Evolutionary conservation across 2,113 vertebrate genomes (phyloP).

Genomic region (Dasypus novemcinctus): DNA sequence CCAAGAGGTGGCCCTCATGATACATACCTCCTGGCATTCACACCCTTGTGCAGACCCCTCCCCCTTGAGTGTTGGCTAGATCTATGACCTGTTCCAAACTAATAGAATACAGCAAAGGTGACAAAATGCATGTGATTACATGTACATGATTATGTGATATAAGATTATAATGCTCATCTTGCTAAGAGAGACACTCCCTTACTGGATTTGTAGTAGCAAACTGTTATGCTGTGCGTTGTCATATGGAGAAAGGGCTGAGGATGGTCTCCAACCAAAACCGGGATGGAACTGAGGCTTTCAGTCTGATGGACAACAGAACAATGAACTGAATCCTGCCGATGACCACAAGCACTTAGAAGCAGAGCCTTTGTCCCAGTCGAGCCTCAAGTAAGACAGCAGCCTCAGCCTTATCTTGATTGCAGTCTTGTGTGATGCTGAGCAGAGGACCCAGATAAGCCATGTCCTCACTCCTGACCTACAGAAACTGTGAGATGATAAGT

Average conservation of each 20-base stretch:
- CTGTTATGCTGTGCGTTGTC: not conserved
- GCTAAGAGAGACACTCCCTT: not conserved
- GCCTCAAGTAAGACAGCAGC: not conserved
- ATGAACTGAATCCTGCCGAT: not conserved
- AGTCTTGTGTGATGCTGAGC: not conserved
- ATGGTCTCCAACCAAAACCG: not conserved
- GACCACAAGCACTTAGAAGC: not conserved
- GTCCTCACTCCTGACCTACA: too few species aligned
- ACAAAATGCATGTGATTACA: not conserved
- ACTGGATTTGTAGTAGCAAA: not conserved
- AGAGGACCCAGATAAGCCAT: not conserved
- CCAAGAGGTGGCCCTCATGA: not conserved
- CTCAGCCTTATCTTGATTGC: not conserved
- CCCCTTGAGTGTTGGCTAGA: not conserved
- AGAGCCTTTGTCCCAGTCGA: not conserved
- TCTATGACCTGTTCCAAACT: not conserved
- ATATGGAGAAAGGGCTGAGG: not conserved
- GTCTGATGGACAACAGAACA: not conserved
- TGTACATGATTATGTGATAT: not conserved
- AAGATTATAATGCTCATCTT: not conserved
- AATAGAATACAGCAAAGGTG: not conserved
- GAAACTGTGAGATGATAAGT: not conserved
- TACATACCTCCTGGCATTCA: not conserved
- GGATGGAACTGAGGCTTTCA: not conserved
- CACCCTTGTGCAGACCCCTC: not conserved